phyloP scores from a whole-genome alignment of 1,140 invertebrate species.

The Oppia nitens region DNA sequence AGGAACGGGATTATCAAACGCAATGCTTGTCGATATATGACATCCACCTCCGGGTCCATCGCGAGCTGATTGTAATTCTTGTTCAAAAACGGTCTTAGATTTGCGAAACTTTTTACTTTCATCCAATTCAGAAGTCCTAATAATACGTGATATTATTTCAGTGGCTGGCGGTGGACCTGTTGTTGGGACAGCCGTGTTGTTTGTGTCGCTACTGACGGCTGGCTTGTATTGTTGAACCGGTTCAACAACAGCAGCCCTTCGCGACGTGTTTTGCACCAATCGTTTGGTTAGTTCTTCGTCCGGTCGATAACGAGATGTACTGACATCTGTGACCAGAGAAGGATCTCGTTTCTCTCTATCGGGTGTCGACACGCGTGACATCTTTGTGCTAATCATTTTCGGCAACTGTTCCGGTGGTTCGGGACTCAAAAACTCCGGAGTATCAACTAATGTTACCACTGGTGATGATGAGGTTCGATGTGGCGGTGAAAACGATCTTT shows the following conservation, averaged over 20 bases:
- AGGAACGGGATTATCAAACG: background rate
- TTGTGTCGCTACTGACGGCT: background rate
- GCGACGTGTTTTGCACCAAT: background rate
- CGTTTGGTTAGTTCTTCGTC: background rate
- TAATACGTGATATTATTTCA: background rate
- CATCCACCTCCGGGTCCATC: background rate
- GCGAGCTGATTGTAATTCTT: background rate
- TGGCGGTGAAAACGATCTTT: background rate
- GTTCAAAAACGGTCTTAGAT: background rate
- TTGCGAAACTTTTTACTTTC: background rate
- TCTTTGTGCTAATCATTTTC: background rate
- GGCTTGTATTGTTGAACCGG: background rate
- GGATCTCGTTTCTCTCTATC: no score
- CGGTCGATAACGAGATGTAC: background rate
- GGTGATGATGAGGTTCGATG: background rate
- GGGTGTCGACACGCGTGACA: background rate
- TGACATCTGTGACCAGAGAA: background rate
- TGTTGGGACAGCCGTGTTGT: background rate
- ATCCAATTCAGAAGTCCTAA: background rate
- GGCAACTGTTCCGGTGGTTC: background rate
- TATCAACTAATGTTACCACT: background rate
- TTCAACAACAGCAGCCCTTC: background rate
- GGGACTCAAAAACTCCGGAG: background rate
- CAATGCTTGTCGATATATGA: background rate
- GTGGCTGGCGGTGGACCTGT: background rate